Conservation (phyloP, 1,140 invertebrate genomes). For the Gryllus bimaculatus region DNA sequence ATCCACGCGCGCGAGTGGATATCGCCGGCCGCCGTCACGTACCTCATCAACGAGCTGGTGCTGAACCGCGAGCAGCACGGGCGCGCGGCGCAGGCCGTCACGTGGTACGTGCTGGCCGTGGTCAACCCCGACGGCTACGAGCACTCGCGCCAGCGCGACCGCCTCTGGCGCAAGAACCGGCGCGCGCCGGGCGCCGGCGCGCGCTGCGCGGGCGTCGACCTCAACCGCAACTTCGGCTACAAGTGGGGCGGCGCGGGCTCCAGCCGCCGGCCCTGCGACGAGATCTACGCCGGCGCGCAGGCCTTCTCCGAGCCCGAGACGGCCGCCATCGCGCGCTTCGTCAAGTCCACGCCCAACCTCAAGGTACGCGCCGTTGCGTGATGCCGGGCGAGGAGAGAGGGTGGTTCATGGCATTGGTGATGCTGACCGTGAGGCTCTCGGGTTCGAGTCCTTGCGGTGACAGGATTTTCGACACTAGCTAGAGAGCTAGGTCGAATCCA, state of each 20-base stretch:
- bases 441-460: too few species aligned
- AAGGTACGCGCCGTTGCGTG: background rate
- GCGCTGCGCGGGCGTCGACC: conserved; percentile 45
- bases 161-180: conserved; percentile 47
- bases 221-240: conserved; percentile 62
- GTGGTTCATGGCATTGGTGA: too few species aligned
- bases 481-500: too few species aligned
- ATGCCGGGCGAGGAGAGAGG: too few species aligned
- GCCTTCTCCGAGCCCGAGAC: conserved; percentile 83
- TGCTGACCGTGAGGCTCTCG: too few species aligned
- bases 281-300: conserved; percentile 64
- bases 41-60: conserved; percentile 37
- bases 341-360: background rate
- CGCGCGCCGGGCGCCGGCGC: conserved; percentile 5
- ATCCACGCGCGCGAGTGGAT: conserved; percentile 74
- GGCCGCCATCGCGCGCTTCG: conserved; percentile 34
- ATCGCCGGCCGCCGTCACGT: conserved; percentile 55
- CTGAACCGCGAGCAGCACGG: conserved; percentile 12
- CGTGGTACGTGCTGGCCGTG: conserved; percentile 47
- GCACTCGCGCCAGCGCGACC: conserved; percentile 31
- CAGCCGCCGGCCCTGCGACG: conserved; percentile 63
- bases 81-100: conserved; percentile 24
- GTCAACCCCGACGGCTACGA: conserved; percentile 54
- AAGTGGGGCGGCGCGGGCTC: conserved; percentile 61
- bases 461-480: too few species aligned